Base-by-base conservation (phyloP, 2,888 invertebrate species). In the Drosophila histrio region DNA sequence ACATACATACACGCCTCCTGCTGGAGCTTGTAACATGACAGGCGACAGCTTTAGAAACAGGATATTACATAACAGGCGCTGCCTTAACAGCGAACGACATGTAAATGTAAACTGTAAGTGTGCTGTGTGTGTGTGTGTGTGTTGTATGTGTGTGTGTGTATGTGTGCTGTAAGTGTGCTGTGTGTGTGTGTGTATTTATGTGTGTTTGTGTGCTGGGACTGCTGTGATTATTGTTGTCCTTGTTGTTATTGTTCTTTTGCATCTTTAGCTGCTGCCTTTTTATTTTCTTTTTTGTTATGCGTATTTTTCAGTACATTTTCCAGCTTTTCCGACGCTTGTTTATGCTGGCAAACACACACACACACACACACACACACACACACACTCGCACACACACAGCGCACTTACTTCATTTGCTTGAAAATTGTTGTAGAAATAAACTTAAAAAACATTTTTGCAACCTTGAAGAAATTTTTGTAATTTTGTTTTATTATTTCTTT, bases 21-120 rank as follows among this genome's bases (percentile, higher is more conserved):
- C 58, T 62, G 72, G 65, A 86, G 38, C 67, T 82, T 74, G 87
- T 71, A 79, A 81, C 86, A 81, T 82, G 86, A 86, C 87, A 84
- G 69, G 85, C 79, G 79, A 78, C 85, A 87, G 81, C 84, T 81
- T 81, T 73, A 80, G 84, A 81, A 85, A 79, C 74, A 83, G 82
- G 82, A 87, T 84, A 79, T 83, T 83, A 87, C 82, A 83, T 83
- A 83, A 83, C 82, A 87, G 82, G 82, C 87, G 81, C 84, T 83
- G 77, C 67, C 77, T 77, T 72, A 63, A 72, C 73, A 75, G 72
- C 28, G 41, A 59, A 49, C 39, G 56, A 64, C 71, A 77, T 72
- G 73, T 65, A 75, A 72, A 75, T 74, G 56, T 57, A 53, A 58
- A 66, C 70, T 41, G 39, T 53, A 30, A 19, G 46, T 53, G 30